Conservation (phyloP, 2,888 invertebrate species). For the Tetragonula carbonaria region DNA sequence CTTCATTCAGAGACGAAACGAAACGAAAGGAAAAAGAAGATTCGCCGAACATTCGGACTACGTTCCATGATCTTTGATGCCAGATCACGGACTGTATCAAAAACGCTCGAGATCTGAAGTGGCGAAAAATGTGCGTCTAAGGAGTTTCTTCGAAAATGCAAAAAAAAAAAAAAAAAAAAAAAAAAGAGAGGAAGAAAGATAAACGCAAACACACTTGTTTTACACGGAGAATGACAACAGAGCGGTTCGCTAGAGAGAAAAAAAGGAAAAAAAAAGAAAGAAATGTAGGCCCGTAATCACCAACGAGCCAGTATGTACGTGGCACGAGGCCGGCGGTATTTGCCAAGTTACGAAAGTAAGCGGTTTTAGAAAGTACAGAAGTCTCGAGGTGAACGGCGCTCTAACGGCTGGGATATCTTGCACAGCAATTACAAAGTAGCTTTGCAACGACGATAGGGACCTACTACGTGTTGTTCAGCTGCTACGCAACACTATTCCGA, state of each 20-base stretch:
- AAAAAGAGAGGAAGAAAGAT: background rate
- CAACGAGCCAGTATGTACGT: slow-evolving; percentile 26
- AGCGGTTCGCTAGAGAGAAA: slow-evolving; percentile 36
- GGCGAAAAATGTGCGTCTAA: background rate
- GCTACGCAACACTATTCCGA: slow-evolving; percentile 30
- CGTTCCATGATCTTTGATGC: background rate
- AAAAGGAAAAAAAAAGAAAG: slow-evolving; percentile 42
- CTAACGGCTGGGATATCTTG: slow-evolving; percentile 60
- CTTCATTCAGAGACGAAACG: background rate
- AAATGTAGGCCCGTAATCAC: slow-evolving; percentile 47
- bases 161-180: background rate
- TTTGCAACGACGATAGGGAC: slow-evolving; percentile 51
- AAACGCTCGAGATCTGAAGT: background rate
- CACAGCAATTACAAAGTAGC: slow-evolving; percentile 62
- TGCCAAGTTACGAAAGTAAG: slow-evolving; percentile 82
- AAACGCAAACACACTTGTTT: slow-evolving; percentile 20
- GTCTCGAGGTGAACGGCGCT: slow-evolving; percentile 79
- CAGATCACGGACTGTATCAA: background rate
- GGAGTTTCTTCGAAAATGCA: background rate
- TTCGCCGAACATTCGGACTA: background rate
- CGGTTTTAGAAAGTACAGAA: slow-evolving; percentile 84
- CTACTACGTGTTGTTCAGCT: slow-evolving; percentile 10
- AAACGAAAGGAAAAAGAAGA: background rate
- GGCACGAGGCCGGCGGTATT: slow-evolving; percentile 66
- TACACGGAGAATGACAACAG: slow-evolving; percentile 42